Evolutionary conservation across 2,888 invertebrate species (phyloP), one percentile per base, ranked within the genome.

Genomic region (Mellilla xanthometata): DNA sequence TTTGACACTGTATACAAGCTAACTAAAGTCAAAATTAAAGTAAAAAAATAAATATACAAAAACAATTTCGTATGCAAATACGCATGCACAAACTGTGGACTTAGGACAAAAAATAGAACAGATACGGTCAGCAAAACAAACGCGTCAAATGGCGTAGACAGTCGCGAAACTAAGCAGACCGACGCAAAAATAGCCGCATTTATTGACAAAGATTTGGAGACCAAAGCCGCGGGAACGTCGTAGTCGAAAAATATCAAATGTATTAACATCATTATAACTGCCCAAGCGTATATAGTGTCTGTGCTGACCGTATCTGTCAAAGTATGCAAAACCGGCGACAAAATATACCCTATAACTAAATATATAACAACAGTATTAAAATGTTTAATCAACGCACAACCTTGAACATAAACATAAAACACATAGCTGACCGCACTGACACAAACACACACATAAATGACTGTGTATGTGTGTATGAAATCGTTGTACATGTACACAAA

Each of bases 301-400:
- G 99, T 99, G 69, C 98, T 98, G 1, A 99, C 96, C 0, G 98
- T 97, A 72, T 97, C 97, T 0, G 99, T 99, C 35, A 99, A 89
- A 0, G 98, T 99, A 75, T 98, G 96, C 22, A 98, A 81, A 10
- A 99, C 92, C 0, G 99, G 99, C 0, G 98, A 97, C 47, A 98
- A 90, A 39, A 97, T 91, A 68, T 96, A 97, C 1, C 97, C 97
- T 70, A 98, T 95, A 0, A 95, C 92, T 1, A 97, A 73, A 65
- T 97, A 97, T 5, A 96, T 94, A 23, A 95, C 68, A 0, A 95
- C 92, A 0, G 95, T 97, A 76, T 95, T 93, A 0, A 95, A 75
- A 71, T 97, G 95, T 58, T 93, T 91, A 0, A 81, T 47, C 2
- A 77, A 47, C 0, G 62, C 72, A 5, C 66, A 65, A 0, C 75